Percentiles rank a stretch among this genome's conserved stretches.
Conservation (phyloP, 2,888 invertebrate genomes). For the Megalurothrips usitatus region DNA sequence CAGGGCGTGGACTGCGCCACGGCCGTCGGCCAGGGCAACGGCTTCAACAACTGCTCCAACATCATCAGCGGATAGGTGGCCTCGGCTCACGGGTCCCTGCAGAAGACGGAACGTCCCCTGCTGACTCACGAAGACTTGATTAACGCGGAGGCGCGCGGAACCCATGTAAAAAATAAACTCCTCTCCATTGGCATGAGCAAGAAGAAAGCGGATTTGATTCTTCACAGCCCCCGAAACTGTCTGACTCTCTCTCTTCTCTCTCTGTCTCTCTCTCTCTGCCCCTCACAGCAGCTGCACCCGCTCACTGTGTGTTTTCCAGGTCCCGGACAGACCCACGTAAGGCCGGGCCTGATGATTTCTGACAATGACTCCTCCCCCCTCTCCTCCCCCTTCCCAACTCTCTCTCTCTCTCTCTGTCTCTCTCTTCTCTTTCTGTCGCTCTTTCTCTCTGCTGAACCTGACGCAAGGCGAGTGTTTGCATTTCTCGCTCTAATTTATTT, state of each 20-base stretch:
- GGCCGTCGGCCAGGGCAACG: conserved; percentile 15
- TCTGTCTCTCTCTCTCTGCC: background rate
- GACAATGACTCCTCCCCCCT: no score
- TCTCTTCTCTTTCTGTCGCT: background rate
- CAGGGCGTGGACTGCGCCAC: conserved; percentile 21
- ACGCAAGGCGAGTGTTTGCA: background rate
- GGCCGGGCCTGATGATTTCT: no score
- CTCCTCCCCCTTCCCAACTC: background rate
- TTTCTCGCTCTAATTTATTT: conserved; percentile 5
- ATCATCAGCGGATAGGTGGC: background rate
- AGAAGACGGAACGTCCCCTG: no score
- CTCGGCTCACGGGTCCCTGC: background rate
- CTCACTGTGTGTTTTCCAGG: no score
- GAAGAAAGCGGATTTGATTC: background rate
- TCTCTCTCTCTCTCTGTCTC: background rate
- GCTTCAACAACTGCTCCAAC: conserved; percentile 2
- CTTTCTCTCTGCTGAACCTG: background rate
- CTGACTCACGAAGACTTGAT: no score
- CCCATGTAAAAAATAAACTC: no score
- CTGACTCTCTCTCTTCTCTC: background rate
- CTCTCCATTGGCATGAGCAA: no score
- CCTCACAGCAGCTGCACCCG: no score
- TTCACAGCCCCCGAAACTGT: background rate
- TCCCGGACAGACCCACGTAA: no score
- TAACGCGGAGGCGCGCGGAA: no score